Base-by-base conservation (phyloP, 2,888 invertebrate species). In the Schizaphis graminum region DNA sequence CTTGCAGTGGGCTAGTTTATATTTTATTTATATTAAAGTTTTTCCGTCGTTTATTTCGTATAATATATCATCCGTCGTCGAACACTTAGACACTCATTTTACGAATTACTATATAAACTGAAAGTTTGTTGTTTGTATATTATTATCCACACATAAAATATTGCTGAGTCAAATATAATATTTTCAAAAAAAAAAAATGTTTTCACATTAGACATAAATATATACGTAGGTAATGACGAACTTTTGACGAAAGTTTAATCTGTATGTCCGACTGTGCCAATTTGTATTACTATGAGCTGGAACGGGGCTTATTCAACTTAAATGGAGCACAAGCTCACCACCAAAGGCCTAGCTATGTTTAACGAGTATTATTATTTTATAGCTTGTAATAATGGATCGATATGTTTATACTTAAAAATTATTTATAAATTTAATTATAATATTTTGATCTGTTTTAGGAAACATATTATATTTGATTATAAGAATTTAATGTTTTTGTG, bases 21-120 rank as follows among this genome's bases (percentile, higher is more conserved):
- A 77, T 35, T 77, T 77, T 87, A 8, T 49, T 87, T n/a, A n/a
- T 87, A 21, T n/a, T n/a, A 49, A 87, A 87, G 49, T 87, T 87
- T 49, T 49, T 0, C 28, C 47, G 49, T 44, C 87, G 21, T 77
- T 77, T 77, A 49, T n/a, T 4, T 28, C n/a, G 8, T 87, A n/a
- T n/a, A n/a, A 87, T 87, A 49, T n/a, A 87, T 87, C 87, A 49
- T 87, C 28, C n/a, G 2, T 49, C 24, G n/a, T 87, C 49, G 13
- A 49, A 87, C 49, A 35, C 35, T 77, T 21, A 77, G 87, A 87
- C 49, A 49, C 87, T 28, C 49, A 49, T 47, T n/a, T 87, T 49
- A 87, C 87, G 49, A 28, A 87, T 49, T 49, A 21, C 49, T 87
- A 49, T 77, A 77, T 21, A 21, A 77, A 77, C 77, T 77, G 77